Conservation (phyloP, 2,113 vertebrate genomes). For the Montifringilla adamsi region DNA sequence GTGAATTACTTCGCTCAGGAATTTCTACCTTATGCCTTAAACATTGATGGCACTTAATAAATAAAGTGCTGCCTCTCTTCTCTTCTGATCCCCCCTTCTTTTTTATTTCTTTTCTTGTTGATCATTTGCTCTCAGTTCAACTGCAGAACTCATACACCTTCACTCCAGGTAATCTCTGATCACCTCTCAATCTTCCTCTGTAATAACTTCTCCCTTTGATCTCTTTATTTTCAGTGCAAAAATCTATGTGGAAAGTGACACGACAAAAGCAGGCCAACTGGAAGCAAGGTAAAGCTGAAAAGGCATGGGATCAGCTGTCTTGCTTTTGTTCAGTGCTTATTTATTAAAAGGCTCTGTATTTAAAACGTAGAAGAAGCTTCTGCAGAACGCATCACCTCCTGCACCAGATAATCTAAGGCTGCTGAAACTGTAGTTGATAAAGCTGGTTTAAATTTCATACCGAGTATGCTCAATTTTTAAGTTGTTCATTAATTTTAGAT, state of each 20-base stretch:
- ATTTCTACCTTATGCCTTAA: slow-evolving; percentile 17
- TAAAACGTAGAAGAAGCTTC: background rate
- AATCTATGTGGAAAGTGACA: background rate
- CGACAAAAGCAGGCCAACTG: background rate
- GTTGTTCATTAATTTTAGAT: background rate
- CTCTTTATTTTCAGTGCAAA: background rate
- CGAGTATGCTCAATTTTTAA: background rate
- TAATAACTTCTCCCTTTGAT: background rate
- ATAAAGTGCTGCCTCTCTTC: background rate
- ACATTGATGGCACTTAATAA: slow-evolving; percentile 23
- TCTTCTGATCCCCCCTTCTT: background rate
- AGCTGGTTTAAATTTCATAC: background rate
- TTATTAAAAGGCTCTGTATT: background rate
- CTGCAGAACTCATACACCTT: background rate
- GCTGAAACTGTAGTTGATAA: background rate
- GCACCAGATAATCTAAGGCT: background rate
- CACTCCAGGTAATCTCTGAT: background rate
- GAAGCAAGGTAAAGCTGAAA: slow-evolving; percentile 1
- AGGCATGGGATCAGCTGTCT: background rate
- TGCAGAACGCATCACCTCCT: background rate
- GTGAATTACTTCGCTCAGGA: slow-evolving; percentile 10
- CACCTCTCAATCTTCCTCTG: background rate
- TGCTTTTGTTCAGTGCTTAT: background rate
- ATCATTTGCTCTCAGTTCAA: background rate
- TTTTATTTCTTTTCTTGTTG: background rate